Base-by-base conservation (phyloP, 2,888 invertebrate genomes). In the Carabus problematicus region DNA sequence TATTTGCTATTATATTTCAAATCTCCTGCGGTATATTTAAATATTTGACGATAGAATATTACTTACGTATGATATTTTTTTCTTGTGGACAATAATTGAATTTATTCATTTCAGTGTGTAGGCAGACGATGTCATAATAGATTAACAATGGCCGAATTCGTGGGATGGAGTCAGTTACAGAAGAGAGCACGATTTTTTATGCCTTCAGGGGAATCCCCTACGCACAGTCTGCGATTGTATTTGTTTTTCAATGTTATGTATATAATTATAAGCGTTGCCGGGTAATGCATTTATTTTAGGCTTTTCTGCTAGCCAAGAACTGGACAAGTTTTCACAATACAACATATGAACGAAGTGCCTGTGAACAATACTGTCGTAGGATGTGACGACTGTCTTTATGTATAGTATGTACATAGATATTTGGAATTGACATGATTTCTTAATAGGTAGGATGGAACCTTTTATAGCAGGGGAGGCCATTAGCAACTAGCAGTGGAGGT, bases 241-340 rank as follows among this genome's bases (percentile, higher is more conserved):
- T 42, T 42, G 8, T 42, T 7, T 7, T 12, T 11, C 6, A 9
- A 16, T 49, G 7, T n/a, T 49, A n/a, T n/a, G n/a, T n/a, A n/a
- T n/a, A n/a, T n/a, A 7, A n/a, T n/a, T n/a, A n/a, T n/a, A n/a
- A n/a, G n/a, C n/a, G n/a, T n/a, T n/a, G n/a, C n/a, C n/a, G n/a
- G n/a, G n/a, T n/a, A n/a, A n/a, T n/a, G n/a, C n/a, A n/a, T n/a
- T n/a, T n/a, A n/a, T 1, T 11, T 14, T 43, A 47, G 45, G 29
- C 40, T 1, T 42, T 42, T 9, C 8, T 7, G 8, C n/a, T 12
- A 8, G 42, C 42, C 0, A 42, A 29, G 12, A 49, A 43, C n/a
- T 67, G 67, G 67, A 43, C 19, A 8, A 52, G 52, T 8, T 14
- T 54, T 9, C 54, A 52, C 7, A 60, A 67, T 12, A 60, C 60